phyloP scores from a whole-genome alignment of 2,888 invertebrate genomes.

The Tenthredo notha region DNA sequence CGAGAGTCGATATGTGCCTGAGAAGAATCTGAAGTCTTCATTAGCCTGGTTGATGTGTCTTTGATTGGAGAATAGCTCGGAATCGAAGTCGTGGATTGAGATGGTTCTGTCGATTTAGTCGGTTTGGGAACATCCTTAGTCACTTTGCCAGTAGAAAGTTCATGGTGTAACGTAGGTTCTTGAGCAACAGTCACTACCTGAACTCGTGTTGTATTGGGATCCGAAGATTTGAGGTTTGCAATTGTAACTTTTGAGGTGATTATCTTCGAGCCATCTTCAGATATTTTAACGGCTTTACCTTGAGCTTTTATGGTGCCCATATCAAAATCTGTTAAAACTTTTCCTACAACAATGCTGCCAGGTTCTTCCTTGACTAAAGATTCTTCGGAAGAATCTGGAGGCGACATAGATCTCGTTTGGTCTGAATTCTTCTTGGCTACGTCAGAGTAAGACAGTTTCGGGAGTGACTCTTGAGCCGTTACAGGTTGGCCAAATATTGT shows the following conservation, averaged over 20 bases:
- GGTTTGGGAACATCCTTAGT: conserved; percentile 13
- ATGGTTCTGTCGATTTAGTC: conserved; percentile 12
- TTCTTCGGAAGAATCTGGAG: conserved; percentile 58
- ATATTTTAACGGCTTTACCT: conserved; percentile 33
- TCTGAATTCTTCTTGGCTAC: conserved; percentile 64
- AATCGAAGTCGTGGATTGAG: background rate
- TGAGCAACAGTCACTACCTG: conserved; percentile 24
- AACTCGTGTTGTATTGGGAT: background rate
- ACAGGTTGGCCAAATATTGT: conserved; percentile 63
- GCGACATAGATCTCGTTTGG: conserved; percentile 48
- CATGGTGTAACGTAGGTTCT: conserved; percentile 15
- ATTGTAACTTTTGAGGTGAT: conserved; percentile 45
- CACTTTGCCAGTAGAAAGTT: background rate
- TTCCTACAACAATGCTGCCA: conserved; percentile 48
- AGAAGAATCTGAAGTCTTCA: background rate
- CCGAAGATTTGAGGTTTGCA: conserved; percentile 38
- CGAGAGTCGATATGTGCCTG: conserved; percentile 20
- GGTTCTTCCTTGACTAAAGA: conserved; percentile 41
- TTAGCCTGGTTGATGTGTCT: background rate
- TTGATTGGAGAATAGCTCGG: conserved; percentile 11
- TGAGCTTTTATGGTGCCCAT: conserved; percentile 16
- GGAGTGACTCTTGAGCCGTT: conserved; percentile 59
- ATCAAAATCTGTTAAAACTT: conserved; percentile 51
- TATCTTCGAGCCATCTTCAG: conserved; percentile 25
- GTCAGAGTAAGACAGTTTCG: conserved; percentile 69